Conservation (phyloP, 2,113 vertebrate genomes). For the Asarcornis scutulata region DNA sequence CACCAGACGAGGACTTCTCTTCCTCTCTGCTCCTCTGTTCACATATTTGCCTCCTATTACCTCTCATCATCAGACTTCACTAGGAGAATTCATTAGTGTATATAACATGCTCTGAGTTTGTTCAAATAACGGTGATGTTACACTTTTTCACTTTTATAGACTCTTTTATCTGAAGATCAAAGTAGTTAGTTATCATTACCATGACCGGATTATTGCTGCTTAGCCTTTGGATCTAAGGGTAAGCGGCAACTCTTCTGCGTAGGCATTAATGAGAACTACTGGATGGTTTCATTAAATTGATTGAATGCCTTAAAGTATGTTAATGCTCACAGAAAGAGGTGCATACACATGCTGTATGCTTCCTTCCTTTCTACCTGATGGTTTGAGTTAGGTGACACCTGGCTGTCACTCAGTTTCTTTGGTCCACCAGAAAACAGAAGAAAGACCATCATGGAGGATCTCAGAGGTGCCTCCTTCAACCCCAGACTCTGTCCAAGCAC, state of each 20-base stretch:
- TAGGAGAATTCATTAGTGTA: conserved; percentile 55
- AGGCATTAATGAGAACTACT: conserved; percentile 42
- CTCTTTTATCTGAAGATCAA: conserved; percentile 73
- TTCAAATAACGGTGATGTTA: conserved; percentile 52
- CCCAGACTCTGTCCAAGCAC: fast-evolving
- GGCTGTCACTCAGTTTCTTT: neutral
- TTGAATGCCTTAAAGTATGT: neutral
- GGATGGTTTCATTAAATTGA: conserved; percentile 33
- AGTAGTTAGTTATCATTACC: conserved; percentile 48
- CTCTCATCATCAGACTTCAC: conserved; percentile 3
- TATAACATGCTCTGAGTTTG: conserved; percentile 59
- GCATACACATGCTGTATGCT: fast-evolving
- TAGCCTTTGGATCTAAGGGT: conserved; percentile 63
- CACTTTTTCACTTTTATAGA: conserved; percentile 51
- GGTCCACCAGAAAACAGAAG: neutral
- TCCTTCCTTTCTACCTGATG: neutral
- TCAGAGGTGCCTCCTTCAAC: neutral
- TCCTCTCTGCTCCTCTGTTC: neutral
- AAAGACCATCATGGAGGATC: neutral
- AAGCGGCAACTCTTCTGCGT: conserved; percentile 44
- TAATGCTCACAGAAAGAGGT: neutral
- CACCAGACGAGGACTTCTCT: neutral
- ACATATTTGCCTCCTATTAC: neutral
- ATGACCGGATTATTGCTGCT: conserved; percentile 57
- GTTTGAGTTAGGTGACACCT: neutral